Percentiles rank a stretch among this genome's conserved stretches.
phyloP scores from a whole-genome alignment of 1,140 invertebrate genomes.

The Penaeus indicus region DNA sequence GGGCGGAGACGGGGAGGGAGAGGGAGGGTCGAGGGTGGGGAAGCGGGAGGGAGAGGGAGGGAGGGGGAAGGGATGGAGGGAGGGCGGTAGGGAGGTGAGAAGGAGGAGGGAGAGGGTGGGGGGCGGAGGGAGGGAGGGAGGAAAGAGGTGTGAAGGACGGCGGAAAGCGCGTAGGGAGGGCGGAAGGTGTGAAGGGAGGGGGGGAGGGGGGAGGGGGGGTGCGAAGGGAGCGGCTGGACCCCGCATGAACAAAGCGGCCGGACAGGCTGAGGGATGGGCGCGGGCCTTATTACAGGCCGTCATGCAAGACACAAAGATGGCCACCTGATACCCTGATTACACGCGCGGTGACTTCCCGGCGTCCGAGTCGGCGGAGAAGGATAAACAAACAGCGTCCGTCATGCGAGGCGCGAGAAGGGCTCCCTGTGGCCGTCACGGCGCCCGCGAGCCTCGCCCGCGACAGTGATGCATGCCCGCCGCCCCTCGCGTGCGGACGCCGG shows the following conservation, averaged over 20 bases:
- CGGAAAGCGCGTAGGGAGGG: too few species aligned
- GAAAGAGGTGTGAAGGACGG: background rate
- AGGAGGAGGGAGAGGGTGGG: background rate
- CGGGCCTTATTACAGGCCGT: background rate
- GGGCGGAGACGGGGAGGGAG: background rate
- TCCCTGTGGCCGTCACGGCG: background rate
- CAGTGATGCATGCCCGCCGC: too few species aligned
- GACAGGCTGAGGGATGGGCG: conserved; percentile 30
- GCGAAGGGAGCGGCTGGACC: background rate
- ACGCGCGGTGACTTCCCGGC: background rate
- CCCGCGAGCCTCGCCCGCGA: too few species aligned
- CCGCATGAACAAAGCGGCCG: conserved; percentile 22
- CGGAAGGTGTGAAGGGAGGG: background rate
- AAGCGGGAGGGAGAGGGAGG: background rate
- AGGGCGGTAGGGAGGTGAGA: conserved; percentile 12
- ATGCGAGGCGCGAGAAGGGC: conserved; percentile 21
- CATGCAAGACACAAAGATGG: conserved; percentile 47
- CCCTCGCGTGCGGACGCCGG: too few species aligned
- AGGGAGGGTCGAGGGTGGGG: background rate
- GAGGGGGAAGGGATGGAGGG: background rate
- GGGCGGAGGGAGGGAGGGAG: background rate
- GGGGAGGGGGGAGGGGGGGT: background rate
- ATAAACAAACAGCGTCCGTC: conserved; percentile 41
- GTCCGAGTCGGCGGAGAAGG: conserved; percentile 1
- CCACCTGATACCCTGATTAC: conserved; percentile 41